Conservation (phyloP, 2,888 invertebrate genomes). For the Pammene aurita region DNA sequence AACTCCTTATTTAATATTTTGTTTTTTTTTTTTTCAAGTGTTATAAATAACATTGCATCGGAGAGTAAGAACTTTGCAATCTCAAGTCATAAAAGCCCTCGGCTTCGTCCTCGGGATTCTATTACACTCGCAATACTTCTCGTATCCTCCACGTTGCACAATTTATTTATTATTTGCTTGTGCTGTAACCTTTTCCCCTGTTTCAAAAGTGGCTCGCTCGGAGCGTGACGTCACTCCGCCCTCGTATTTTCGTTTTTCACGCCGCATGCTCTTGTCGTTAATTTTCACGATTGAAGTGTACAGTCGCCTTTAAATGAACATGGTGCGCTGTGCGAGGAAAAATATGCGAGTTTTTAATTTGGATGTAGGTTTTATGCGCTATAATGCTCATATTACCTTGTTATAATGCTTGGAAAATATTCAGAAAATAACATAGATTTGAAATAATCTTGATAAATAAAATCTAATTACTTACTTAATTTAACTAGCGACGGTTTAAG, state of each 20-base stretch:
- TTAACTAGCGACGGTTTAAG: too few species aligned
- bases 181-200: background rate
- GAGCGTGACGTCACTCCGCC: constrained; percentile 3
- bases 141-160: background rate
- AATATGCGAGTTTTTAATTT: constrained; percentile 12
- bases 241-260: constrained; percentile 35
- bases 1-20: too few species aligned
- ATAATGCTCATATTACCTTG: background rate
- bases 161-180: background rate
- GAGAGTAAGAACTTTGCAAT: too few species aligned
- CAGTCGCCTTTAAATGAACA: constrained; percentile 35
- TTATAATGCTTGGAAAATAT: background rate
- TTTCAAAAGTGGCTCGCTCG: background rate
- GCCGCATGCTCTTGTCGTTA: constrained; percentile 35
- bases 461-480: too few species aligned
- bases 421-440: background rate
- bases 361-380: background rate
- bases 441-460: too few species aligned
- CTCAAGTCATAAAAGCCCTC: too few species aligned
- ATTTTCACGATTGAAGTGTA: constrained; percentile 28
- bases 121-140: background rate
- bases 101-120: background rate
- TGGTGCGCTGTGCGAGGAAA: constrained; percentile 6
- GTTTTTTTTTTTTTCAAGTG: too few species aligned
- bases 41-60: too few species aligned